Evolutionary conservation across 2,888 invertebrate genomes (phyloP), one percentile per base, ranked within the genome.

Genomic region (Terebella lapidaria): DNA sequence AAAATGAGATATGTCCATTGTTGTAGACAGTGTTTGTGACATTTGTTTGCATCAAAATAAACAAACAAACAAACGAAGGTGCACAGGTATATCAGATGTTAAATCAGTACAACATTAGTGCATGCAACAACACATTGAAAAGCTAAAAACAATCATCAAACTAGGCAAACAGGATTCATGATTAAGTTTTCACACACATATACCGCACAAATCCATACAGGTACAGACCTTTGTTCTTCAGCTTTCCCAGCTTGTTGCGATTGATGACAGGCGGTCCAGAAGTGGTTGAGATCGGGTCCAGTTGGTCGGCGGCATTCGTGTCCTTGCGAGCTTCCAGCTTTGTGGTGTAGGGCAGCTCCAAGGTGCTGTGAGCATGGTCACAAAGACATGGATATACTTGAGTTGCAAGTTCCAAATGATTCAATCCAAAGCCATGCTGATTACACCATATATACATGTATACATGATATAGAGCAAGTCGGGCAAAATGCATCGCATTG

Each of bases 341-440:
- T 5, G 53, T 53, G 28, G 49, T 54, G 49, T 56, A 56, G 20
- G 56, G 56, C 25, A 56, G 49, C 22, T 56, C 56, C 18, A 54
- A 27, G 10, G 56, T 24, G 24, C 56, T 56, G 28, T 24, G 22
- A 18, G 35, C 10, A 35, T n/a, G n/a, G 35, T 15, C 35, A 18
- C 10, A 35, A 35, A 10, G 35, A 18, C 18, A 35, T 15, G 35
- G 35, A 35, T n/a, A n/a, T n/a, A n/a, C n/a, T n/a, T n/a, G n/a
- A n/a, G n/a, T n/a, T n/a, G n/a, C n/a, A n/a, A n/a, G n/a, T n/a
- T n/a, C n/a, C n/a, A n/a, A n/a, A n/a, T n/a, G n/a, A n/a, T n/a
- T n/a, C n/a, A n/a, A n/a, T n/a, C n/a, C n/a, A n/a, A n/a, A n/a
- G n/a, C n/a, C n/a, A n/a, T n/a, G n/a, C n/a, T n/a, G n/a, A n/a